Percentiles rank a stretch among this genome's conserved stretches.
These are phyloP conservation scores for Lepus europaeus DNA, from an alignment of 2,113 vertebrate genomes.

Conservation along the genomic window DNA sequence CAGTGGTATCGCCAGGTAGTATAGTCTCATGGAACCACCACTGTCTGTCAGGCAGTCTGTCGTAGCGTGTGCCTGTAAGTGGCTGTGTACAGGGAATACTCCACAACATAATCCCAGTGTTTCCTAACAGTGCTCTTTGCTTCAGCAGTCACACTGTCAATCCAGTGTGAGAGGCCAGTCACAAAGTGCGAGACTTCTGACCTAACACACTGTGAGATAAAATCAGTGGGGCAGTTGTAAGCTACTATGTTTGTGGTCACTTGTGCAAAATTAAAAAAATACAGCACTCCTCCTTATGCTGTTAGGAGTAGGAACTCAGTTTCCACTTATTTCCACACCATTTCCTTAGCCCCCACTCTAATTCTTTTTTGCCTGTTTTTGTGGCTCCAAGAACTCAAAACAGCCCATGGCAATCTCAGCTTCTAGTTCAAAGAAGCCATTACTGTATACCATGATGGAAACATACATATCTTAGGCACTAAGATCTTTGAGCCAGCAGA, in stretches of 20 bases:
- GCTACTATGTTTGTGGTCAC: background rate
- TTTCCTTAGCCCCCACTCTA: background rate
- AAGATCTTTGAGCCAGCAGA: background rate
- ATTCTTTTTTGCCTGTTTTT: background rate
- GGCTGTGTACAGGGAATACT: no score
- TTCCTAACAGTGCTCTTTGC: background rate
- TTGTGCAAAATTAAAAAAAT: background rate
- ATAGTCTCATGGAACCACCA: background rate
- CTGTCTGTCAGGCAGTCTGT: background rate
- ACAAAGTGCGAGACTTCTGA: background rate
- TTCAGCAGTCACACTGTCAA: background rate
- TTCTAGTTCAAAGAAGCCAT: background rate
- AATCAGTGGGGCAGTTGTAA: background rate
- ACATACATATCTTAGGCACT: background rate
- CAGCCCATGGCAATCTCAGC: background rate
- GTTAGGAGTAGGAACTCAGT: background rate
- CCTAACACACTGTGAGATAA: background rate
- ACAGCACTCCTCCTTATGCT: background rate
- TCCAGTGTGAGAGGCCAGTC: background rate
- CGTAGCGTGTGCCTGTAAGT: background rate
- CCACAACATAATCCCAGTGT: background rate
- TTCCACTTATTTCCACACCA: background rate
- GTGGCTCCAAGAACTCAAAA: background rate
- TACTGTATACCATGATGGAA: background rate
- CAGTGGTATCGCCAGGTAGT: background rate